Evolutionary conservation across 2,888 invertebrate species (phyloP), one percentile per base, ranked within the genome.

Genomic region (Troides helena): DNA sequence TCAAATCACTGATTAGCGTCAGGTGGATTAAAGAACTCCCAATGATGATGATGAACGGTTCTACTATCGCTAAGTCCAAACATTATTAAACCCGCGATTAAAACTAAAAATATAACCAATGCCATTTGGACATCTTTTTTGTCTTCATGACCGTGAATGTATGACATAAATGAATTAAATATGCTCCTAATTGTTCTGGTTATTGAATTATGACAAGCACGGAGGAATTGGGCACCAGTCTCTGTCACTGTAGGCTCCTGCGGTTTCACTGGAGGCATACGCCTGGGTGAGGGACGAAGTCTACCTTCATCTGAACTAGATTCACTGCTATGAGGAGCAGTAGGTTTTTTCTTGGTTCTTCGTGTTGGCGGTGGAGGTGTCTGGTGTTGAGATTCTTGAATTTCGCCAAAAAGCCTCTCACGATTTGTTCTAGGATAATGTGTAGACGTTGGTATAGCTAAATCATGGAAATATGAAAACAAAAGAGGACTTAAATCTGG

Each of bases 11-110:
- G 87, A 65, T 93, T 93, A 57, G 92, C 94, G 72, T 95, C 95
- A 12, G 97, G 97, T 17, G 97, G 97, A 89, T 97, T 97, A 78
- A 97, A 96, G 85, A 95, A 97, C 84, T 97, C 97, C 97, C 97
- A 97, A 78, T 97, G 97, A 83, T 97, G 96, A 77, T 96, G 95
- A 83, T 97, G 96, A 74, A 96, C 94, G 65, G 95, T 95, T 69
- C 95, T 94, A 72, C 95, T 94, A 74, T 95, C 95, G 72, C 96
- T 95, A 71, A 96, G 94, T 65, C 96, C 95, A 74, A 97, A 93
- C 86, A 97, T 93, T 73, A 97, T 94, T 71, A 97, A 92, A 21
- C 96, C 96, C 65, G 96, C 96, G 56, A 97, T 94, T 73, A 97
- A 90, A 65, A 97, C 94, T 71, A 98, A 93, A 73, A 97, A 94